These are phyloP conservation scores for Nesometra sesokonis DNA, from an alignment of 35 echinoderm and acorn worm species.

Conservation along the genomic window DNA sequence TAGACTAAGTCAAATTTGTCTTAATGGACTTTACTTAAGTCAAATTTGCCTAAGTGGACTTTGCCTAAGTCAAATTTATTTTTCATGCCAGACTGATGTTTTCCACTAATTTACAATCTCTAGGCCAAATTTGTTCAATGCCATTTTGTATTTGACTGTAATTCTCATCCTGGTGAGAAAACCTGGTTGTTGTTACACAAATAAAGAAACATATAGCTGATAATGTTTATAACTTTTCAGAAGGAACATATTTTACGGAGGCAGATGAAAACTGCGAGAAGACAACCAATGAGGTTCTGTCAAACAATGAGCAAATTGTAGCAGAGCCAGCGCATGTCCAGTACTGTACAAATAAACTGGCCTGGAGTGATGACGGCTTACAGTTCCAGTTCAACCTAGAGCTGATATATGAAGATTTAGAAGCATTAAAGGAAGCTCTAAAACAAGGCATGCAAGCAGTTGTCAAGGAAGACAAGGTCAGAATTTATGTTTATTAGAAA, in stretches of 20 bases:
- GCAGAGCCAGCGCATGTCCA: background rate
- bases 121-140: no score
- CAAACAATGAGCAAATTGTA: background rate
- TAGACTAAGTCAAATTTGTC: no score
- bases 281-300: background rate
- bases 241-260: constrained; percentile 8
- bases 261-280: background rate
- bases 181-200: no score
- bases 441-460: constrained; percentile 55
- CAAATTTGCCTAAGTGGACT: no score
- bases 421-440: constrained; percentile 75
- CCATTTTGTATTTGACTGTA: no score
- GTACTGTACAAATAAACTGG: constrained; percentile 63
- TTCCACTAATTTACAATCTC: no score
- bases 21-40: no score
- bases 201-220: no score
- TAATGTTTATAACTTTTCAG: background rate
- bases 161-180: no score
- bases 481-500: no score
- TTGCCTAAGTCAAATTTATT: no score
- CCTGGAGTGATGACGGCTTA: constrained; percentile 73
- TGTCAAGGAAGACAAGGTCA: constrained; percentile 93
- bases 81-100: no score
- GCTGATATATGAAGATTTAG: constrained; percentile 71
- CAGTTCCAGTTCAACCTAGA: constrained; percentile 54